Conservation (phyloP, 2,113 vertebrate species). For the Eubucco bourcierii region DNA sequence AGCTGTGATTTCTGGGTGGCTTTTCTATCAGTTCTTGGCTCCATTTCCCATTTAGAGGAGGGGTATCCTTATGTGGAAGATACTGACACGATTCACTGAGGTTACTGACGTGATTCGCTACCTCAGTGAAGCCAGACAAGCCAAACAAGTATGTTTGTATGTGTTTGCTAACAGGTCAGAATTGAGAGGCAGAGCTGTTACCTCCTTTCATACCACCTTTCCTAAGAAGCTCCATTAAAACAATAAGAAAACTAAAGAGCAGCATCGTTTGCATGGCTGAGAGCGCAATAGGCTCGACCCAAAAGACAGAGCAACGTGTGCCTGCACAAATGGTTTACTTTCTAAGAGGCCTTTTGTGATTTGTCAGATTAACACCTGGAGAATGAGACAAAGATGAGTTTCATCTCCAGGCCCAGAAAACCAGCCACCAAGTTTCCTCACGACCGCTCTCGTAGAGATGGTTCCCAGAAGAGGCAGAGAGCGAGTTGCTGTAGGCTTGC, state of each 20-base stretch:
- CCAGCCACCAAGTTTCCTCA: conserved; percentile 64
- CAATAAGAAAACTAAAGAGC: neutral
- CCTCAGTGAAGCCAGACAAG: neutral
- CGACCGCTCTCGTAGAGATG: conserved; percentile 19
- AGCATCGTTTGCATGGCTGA: neutral
- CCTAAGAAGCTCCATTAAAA: neutral
- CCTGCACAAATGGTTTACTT: neutral
- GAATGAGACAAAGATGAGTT: conserved; percentile 45
- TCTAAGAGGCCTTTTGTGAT: conserved; percentile 64
- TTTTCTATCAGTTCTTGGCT: neutral
- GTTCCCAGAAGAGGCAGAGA: conserved; percentile 20
- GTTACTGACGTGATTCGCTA: neutral
- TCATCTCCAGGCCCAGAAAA: neutral
- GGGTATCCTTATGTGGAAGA: neutral
- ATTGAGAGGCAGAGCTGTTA: neutral
- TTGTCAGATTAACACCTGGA: conserved; percentile 76
- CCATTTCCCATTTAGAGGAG: neutral
- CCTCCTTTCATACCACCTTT: neutral
- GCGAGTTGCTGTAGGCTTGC: neutral
- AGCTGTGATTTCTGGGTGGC: neutral
- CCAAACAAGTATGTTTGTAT: rapidly evolving
- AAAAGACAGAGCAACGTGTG: neutral
- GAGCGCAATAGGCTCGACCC: rapidly evolving
- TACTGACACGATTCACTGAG: neutral
- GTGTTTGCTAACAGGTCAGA: neutral